phyloP scores from a whole-genome alignment of 2,113 vertebrate species.

The Gallinago paraguaiae region DNA sequence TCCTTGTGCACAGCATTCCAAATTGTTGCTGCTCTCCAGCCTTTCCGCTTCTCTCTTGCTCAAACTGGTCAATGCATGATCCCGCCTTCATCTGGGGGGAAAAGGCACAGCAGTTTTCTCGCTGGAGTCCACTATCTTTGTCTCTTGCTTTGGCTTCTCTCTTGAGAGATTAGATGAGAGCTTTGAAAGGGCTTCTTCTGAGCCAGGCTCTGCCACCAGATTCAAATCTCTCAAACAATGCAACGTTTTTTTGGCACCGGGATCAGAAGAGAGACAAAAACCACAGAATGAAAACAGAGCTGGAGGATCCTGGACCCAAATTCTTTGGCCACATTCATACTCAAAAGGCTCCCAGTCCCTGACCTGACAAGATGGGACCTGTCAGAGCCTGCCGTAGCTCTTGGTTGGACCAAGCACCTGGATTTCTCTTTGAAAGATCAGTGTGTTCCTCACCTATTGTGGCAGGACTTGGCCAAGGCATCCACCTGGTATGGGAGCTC shows the following conservation, averaged over 20 bases:
- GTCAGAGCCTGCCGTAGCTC: background rate
- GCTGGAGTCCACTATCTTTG: background rate
- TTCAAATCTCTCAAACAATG: conserved; percentile 23
- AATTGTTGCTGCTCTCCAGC: background rate
- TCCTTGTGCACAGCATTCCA: accelerated
- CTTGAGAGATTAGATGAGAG: background rate
- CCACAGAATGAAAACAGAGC: conserved; percentile 32
- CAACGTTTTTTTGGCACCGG: background rate
- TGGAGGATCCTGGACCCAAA: background rate
- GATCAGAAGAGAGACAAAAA: conserved; percentile 37
- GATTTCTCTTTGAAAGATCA: background rate
- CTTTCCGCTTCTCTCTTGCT: background rate
- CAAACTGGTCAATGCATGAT: background rate
- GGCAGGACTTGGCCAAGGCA: background rate
- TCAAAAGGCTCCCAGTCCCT: background rate
- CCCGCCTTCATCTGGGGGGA: background rate
- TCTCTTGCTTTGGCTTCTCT: background rate
- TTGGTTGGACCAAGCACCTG: background rate
- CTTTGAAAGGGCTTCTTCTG: background rate
- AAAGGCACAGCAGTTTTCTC: background rate
- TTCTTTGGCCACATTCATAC: background rate
- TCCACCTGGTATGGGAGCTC: background rate
- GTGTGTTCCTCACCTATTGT: background rate
- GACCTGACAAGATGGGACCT: background rate
- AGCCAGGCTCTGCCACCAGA: background rate